Percentiles rank a stretch among this genome's conserved stretches.
These are phyloP conservation scores for Eucriotettix oculatus DNA, from an alignment of 2,888 invertebrate genomes.

Conservation along the genomic window DNA sequence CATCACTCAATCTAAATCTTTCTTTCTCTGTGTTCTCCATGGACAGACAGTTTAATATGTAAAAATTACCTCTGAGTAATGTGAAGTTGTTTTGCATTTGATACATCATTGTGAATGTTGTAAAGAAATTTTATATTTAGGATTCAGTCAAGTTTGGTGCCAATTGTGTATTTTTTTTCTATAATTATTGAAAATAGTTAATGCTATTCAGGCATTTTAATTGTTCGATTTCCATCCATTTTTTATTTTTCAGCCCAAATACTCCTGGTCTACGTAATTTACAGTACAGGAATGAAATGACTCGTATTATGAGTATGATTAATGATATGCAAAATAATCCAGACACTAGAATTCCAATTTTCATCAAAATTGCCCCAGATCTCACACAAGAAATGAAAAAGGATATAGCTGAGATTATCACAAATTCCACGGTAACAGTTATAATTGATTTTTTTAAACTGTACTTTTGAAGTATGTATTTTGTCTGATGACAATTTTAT, in stretches of 20 bases:
- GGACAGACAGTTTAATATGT: too few species aligned
- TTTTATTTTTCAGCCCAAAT: slow-evolving; percentile 58
- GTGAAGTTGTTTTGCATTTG: too few species aligned
- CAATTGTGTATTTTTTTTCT: neutral
- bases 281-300: slow-evolving; percentile 61
- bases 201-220: neutral
- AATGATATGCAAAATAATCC: slow-evolving; percentile 40
- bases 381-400: slow-evolving; percentile 53
- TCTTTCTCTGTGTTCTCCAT: too few species aligned
- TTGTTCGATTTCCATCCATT: neutral
- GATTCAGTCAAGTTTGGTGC: neutral
- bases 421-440: slow-evolving; percentile 19
- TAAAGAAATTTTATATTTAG: neutral
- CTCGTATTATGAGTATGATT: slow-evolving; percentile 45
- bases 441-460: too few species aligned
- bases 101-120: too few species aligned
- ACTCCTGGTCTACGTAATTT: slow-evolving; percentile 78
- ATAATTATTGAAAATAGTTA: neutral
- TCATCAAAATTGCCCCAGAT: slow-evolving; percentile 93
- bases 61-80: too few species aligned
- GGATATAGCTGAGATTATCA: slow-evolving; percentile 62
- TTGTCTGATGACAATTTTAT: too few species aligned
- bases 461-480: too few species aligned
- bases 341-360: slow-evolving; percentile 44
- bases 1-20: too few species aligned